A percentile compares a stretch with the other conserved stretches of the same genome.
Evolutionary conservation across 1,140 invertebrate genomes (phyloP).

Genomic region (Dysdera silvatica): DNA sequence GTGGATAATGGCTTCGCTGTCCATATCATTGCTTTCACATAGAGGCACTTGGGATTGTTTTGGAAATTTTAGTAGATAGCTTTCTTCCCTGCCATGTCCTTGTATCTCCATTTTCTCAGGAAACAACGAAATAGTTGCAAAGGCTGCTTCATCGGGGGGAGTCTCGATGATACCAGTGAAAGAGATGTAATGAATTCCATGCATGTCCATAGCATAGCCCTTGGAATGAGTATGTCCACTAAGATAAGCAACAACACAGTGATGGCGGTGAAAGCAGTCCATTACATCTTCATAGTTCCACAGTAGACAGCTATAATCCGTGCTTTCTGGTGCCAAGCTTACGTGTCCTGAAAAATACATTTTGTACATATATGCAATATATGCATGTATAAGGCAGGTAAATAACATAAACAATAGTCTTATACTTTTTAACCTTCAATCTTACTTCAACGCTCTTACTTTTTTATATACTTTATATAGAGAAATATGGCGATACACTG

Average conservation of each 20-base stretch:
- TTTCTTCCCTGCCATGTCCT: constrained; percentile 33
- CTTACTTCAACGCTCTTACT: too few relatives aligned
- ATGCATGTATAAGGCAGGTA: too few relatives aligned
- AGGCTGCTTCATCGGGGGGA: constrained; percentile 34
- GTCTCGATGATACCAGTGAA: constrained; percentile 41
- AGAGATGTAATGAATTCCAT: constrained; percentile 40
- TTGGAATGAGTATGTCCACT: constrained; percentile 40
- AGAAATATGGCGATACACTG: too few relatives aligned
- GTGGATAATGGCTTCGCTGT: too few relatives aligned
- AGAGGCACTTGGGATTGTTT: too few relatives aligned
- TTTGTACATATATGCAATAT: too few relatives aligned
- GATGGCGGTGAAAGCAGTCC: constrained; percentile 33
- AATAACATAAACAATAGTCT: too few relatives aligned
- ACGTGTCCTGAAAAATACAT: constrained; percentile 37
- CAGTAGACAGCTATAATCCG: constrained; percentile 33
- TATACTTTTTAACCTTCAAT: too few relatives aligned
- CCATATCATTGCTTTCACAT: too few relatives aligned
- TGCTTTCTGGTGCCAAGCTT: constrained; percentile 35
- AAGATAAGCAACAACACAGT: constrained; percentile 39
- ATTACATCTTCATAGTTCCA: constrained; percentile 42
- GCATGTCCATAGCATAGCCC: constrained; percentile 37
- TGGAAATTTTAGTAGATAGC: too few relatives aligned
- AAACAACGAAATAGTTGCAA: constrained; percentile 39
- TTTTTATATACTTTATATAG: too few relatives aligned
- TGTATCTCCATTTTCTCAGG: constrained; percentile 29